These are phyloP conservation scores for cat (Felis catus) DNA, from an alignment of 2,113 vertebrate species.

Conservation along the genomic window DNA sequence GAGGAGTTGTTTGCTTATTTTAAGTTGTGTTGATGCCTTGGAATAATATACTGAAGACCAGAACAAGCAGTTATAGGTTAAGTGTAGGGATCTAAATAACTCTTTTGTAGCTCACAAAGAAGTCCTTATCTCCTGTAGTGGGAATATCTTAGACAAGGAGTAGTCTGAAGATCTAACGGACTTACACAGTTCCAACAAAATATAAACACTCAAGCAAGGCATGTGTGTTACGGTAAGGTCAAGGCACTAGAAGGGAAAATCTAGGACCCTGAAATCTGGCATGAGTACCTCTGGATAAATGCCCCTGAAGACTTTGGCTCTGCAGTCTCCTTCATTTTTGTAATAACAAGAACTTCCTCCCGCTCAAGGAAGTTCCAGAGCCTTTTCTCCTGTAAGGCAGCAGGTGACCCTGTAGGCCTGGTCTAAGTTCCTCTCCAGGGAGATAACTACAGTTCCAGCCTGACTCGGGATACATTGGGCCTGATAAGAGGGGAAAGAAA, in stretches of 20 bases:
- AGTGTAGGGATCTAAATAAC: background rate
- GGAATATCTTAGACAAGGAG: background rate
- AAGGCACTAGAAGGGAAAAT: background rate
- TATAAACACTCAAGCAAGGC: background rate
- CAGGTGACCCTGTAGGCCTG: background rate
- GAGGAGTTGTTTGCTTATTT: background rate
- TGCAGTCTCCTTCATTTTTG: background rate
- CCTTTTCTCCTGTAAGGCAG: background rate
- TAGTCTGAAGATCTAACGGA: background rate
- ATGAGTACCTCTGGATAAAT: background rate
- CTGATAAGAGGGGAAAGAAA: no score
- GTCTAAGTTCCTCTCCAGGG: background rate
- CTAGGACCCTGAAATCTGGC: background rate
- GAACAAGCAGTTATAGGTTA: background rate
- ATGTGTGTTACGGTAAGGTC: background rate
- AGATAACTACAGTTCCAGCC: background rate
- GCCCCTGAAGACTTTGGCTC: no score
- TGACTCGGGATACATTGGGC: background rate
- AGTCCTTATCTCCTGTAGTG: background rate
- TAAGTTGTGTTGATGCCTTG: background rate
- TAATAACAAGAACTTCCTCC: background rate
- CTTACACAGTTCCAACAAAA: background rate
- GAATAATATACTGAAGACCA: background rate
- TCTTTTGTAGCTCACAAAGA: background rate
- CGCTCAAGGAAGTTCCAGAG: background rate